Base-by-base conservation (phyloP, 2,888 invertebrate genomes). In the Listrodromus nycthemerus region DNA sequence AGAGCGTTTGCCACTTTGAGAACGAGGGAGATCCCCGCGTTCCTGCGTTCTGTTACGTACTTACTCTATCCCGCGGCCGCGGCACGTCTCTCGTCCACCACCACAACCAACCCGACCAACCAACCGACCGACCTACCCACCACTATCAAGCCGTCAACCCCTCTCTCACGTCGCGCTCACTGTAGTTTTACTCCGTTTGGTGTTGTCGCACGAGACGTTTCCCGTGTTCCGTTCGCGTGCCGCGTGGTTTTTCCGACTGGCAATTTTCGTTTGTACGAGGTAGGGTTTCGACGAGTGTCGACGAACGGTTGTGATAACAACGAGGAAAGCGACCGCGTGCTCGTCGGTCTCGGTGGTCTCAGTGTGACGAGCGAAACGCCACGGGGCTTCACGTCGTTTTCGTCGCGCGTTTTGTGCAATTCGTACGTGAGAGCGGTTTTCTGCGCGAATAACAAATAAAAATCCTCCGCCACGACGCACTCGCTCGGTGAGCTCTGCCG, bases 1-100 rank as follows among this genome's bases (percentile, higher is more conserved):
- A 93, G 92, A 91, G 89, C 92, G 92, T 89, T 91, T 91, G 92
- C 92, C 91, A 92, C 92, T 92, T 91, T 90, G 91, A 91, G 92
- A 91, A 92, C 90, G 91, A 91, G 90, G 91, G 91, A 91, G 91
- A 91, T 69, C 52, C 91, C 91, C 91, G 91, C 92, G 91, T 91
- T 89, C 89, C 89, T 90, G 90, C 91, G 91, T 90, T 85, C 91
- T 79, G 86, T 80, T 86, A 87, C 80, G 84, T 87, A 83, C 90
- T 90, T 55, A 45, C 24, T 88, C 90, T 90, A 89, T 89, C 55
- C 88, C 89, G 88, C 37, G 93, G 93, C 94, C 93, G 93, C 93
- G 92, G 69, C 76, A 74, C 77, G 77, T 83, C 67, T 80, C 80
- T 76, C 73, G 55, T 24, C 76, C 52, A 67, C 78, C 74, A 65